Evolutionary conservation across 2,888 invertebrate genomes (phyloP).

Genomic region (Dascillus cervinus): DNA sequence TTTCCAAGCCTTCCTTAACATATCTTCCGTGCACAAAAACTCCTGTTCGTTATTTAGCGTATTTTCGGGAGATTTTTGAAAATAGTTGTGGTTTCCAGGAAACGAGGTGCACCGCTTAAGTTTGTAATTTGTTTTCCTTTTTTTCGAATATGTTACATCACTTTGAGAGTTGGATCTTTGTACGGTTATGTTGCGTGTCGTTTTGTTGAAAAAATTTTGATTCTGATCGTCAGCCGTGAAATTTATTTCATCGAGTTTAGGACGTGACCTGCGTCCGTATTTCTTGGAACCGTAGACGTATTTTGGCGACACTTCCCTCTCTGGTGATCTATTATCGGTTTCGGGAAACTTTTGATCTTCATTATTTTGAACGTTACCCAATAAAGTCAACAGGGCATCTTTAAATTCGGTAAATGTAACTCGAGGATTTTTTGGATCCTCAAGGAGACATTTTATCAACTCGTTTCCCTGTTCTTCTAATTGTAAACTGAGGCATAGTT

Average conservation of each 20-base stretch:
- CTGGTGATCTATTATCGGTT: conserved; percentile 50
- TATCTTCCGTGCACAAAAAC: conserved; percentile 47
- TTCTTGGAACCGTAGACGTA: conserved; percentile 67
- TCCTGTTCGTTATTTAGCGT: conserved; percentile 31
- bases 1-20: conserved; percentile 56
- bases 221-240: conserved; percentile 38
- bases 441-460: conserved; percentile 53
- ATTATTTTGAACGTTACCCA: conserved; percentile 47
- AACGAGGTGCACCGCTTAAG: conserved; percentile 51
- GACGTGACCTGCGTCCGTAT: conserved; percentile 65
- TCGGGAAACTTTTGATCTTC: conserved; percentile 26
- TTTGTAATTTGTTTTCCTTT: conserved; percentile 44
- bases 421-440: conserved; percentile 41
- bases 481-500: conserved; percentile 69
- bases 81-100: conserved; percentile 38
- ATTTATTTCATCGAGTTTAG: conserved; percentile 43
- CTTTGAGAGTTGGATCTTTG: conserved; percentile 51
- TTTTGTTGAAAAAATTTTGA: conserved; percentile 26
- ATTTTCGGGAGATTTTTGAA: conserved; percentile 38
- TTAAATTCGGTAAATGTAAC: conserved; percentile 70
- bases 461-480: conserved; percentile 63
- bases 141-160: conserved; percentile 46
- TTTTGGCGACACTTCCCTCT: conserved; percentile 65
- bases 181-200: conserved; percentile 35
- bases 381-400: conserved; percentile 62